Evolutionary conservation across 2,113 vertebrate genomes (phyloP).

Genomic region (Mungos mungo): DNA sequence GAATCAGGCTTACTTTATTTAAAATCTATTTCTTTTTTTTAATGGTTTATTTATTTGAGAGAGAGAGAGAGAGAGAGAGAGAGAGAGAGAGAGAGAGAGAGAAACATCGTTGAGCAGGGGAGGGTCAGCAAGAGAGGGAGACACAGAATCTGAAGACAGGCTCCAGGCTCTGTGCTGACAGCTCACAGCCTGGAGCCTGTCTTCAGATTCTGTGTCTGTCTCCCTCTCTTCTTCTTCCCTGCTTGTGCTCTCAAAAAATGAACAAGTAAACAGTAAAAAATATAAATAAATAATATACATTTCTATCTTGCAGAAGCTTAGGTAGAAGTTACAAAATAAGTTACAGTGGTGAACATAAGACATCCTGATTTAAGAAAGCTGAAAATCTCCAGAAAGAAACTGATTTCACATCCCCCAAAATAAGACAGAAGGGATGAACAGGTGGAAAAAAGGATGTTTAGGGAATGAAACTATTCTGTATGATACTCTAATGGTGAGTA

Average conservation of each 20-base stretch:
- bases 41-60: too few species aligned
- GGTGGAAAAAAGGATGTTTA: not conserved
- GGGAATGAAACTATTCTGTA: not conserved
- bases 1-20: not conserved
- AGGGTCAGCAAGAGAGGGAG: too few species aligned
- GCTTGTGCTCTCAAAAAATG: too few species aligned
- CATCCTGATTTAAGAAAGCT: not conserved
- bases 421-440: not conserved
- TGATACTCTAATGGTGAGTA: not conserved
- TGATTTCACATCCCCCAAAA: not conserved
- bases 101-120: too few species aligned
- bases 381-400: not conserved
- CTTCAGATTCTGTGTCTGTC: too few species aligned
- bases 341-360: not conserved
- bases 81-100: too few species aligned
- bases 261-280: too few species aligned
- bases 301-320: not conserved
- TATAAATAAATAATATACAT: not conserved
- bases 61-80: too few species aligned
- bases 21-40: not conserved
- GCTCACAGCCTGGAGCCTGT: too few species aligned
- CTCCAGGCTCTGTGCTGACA: too few species aligned
- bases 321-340: not conserved
- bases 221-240: too few species aligned
- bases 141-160: too few species aligned